These are phyloP conservation scores for Scomber japonicus DNA, from an alignment of 2,113 vertebrate species.

Conservation along the genomic window DNA sequence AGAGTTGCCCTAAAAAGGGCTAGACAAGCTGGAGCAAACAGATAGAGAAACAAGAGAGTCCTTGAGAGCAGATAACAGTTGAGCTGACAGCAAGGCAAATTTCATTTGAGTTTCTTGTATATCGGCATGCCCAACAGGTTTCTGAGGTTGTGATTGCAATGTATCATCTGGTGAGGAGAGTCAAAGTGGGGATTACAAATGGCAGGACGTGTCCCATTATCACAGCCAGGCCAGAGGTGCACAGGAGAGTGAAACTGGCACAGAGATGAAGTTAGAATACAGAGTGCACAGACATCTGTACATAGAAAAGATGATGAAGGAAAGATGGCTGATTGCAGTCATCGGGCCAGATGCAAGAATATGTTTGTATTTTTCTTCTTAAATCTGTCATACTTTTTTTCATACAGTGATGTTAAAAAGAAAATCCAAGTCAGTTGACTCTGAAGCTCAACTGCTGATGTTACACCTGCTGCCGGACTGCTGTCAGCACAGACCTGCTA, in stretches of 20 bases:
- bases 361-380: no score
- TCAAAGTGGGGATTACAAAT: constrained; percentile 60
- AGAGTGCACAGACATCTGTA: constrained; percentile 30
- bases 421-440: no score
- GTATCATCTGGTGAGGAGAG: constrained; percentile 62
- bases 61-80: constrained; percentile 52
- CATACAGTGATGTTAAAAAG: no score
- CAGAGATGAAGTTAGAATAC: constrained; percentile 2
- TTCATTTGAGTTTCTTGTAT: constrained; percentile 32
- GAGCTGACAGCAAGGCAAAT: constrained; percentile 45
- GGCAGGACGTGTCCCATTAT: constrained; percentile 47
- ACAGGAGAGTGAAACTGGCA: constrained; percentile 46
- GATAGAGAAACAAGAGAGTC: constrained; percentile 29
- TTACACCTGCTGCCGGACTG: no score
- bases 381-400: no score
- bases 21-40: constrained; percentile 20
- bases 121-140: constrained; percentile 47
- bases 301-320: neutral
- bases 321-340: neutral
- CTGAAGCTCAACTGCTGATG: no score
- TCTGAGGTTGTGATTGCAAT: constrained; percentile 58
- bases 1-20: constrained; percentile 39
- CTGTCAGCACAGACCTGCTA: no score
- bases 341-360: no score
- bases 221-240: constrained; percentile 53